phyloP scores from a whole-genome alignment of 2,113 vertebrate genomes.

The Bos indicus region DNA sequence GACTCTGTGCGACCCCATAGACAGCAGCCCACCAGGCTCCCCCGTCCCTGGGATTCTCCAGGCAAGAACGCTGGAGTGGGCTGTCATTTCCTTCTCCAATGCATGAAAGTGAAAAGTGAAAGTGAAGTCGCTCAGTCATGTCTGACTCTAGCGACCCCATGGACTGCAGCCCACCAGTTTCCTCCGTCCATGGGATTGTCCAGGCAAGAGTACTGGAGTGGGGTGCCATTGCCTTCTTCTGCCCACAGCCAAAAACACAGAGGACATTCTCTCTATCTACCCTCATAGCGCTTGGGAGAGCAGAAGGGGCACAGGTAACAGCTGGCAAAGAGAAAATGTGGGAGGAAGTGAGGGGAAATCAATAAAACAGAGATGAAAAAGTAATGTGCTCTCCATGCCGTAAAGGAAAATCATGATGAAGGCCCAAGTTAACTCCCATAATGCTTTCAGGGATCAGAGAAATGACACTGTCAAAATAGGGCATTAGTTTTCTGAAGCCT shows the following conservation, averaged over 20 bases:
- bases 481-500: conserved; percentile 82
- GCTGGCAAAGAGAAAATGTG: conserved; percentile 41
- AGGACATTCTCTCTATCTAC: not conserved
- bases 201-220: no score
- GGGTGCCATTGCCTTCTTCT: no score
- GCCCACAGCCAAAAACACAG: not conserved
- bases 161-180: no score
- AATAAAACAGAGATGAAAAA: conserved; percentile 70
- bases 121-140: no score
- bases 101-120: no score
- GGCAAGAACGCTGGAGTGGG: no score
- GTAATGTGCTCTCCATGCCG: conserved; percentile 53
- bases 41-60: no score
- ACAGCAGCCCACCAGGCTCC: no score
- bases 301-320: not conserved
- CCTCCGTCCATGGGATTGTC: no score
- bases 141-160: no score
- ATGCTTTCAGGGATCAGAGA: conserved; percentile 77
- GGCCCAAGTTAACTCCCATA: conserved; percentile 72
- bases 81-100: no score
- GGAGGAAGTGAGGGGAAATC: conserved; percentile 60
- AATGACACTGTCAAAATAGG: conserved; percentile 80
- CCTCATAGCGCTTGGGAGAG: not conserved
- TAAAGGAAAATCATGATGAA: conserved; percentile 71
- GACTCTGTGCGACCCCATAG: no score